A percentile compares a stretch with the other conserved stretches of the same genome.
These are phyloP conservation scores for Pachypanchax playfairii DNA, from an alignment of 2,113 vertebrate genomes.

Conservation along the genomic window DNA sequence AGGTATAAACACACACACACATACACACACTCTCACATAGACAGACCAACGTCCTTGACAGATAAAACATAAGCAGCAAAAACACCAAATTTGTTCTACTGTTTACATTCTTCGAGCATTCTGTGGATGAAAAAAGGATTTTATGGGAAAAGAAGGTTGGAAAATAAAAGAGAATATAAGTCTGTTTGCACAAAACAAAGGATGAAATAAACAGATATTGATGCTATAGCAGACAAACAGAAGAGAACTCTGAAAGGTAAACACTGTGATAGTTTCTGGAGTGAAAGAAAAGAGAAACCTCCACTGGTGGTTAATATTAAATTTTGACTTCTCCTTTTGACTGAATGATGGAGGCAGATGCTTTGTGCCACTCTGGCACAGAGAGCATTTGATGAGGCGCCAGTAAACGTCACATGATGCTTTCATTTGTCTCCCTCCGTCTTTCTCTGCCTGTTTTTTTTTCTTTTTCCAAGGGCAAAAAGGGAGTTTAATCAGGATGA, in stretches of 20 bases:
- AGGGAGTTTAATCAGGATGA: constrained; percentile 23
- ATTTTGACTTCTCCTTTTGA: constrained; percentile 43
- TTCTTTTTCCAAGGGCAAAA: constrained; percentile 43
- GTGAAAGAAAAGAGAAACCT: constrained; percentile 12
- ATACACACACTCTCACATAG: not conserved
- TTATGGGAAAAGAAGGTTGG: not conserved
- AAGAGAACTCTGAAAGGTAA: constrained; percentile 1
- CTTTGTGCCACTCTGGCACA: constrained; percentile 62
- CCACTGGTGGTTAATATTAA: constrained; percentile 54
- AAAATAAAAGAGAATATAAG: not conserved
- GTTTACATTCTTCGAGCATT: constrained; percentile 6
- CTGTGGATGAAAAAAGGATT: not conserved
- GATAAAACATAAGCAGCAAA: constrained; percentile 42
- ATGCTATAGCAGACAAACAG: constrained; percentile 2
- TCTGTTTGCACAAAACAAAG: not conserved
- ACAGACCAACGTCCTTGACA: constrained; percentile 3
- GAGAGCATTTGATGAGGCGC: constrained; percentile 64
- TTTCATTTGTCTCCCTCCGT: constrained; percentile 21
- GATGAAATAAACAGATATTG: not conserved
- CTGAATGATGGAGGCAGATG: constrained; percentile 66
- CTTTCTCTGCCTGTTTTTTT: constrained; percentile 23
- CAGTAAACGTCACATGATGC: constrained; percentile 57
- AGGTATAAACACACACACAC: constrained; percentile 1
- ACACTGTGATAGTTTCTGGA: not conserved
- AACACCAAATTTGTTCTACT: constrained; percentile 14